A percentile compares a stretch with the other conserved stretches of the same genome.
phyloP scores from a whole-genome alignment of 2,797 vertebrate genomes.

The Hippoglossus hippoglossus region DNA sequence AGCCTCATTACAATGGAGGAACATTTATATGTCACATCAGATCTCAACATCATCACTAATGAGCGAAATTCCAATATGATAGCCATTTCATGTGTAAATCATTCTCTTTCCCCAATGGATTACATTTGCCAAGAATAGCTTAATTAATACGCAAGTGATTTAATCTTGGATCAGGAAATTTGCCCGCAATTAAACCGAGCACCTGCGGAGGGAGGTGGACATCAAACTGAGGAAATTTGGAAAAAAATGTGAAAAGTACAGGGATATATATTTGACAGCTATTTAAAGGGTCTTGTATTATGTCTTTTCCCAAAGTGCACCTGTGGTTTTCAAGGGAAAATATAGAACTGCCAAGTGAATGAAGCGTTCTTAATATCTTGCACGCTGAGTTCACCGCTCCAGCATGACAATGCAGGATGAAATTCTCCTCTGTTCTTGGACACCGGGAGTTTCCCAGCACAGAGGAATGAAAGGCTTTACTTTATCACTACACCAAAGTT shows the following conservation, averaged over 20 bases:
- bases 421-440: slow-evolving; percentile 53
- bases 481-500: slow-evolving; percentile 62
- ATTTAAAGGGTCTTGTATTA: slow-evolving; percentile 48
- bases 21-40: slow-evolving; percentile 16
- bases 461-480: slow-evolving; percentile 57
- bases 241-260: slow-evolving; percentile 6
- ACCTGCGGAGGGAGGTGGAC: neutral
- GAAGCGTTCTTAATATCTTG: slow-evolving; percentile 53
- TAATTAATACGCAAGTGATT: slow-evolving; percentile 21
- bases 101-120: too few species aligned
- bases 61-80: slow-evolving; percentile 2
- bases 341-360: slow-evolving; percentile 18
- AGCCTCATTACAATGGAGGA: neutral
- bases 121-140: slow-evolving; percentile 9
- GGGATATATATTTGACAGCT: slow-evolving; percentile 29
- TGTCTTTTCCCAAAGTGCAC: slow-evolving; percentile 23
- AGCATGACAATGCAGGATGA: slow-evolving; percentile 61
- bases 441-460: slow-evolving; percentile 40
- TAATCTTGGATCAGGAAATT: neutral
- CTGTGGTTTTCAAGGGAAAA: slow-evolving; percentile 49
- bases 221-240: too few species aligned
- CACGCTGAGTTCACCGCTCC: slow-evolving; percentile 46
- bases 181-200: neutral
- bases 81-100: slow-evolving; percentile 38
- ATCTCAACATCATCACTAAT: slow-evolving; percentile 29